A percentile compares a stretch with the other conserved stretches of the same genome.
These are phyloP conservation scores for Dendrocincla tyrannina DNA, from an alignment of 2,797 vertebrate species.

Conservation along the genomic window DNA sequence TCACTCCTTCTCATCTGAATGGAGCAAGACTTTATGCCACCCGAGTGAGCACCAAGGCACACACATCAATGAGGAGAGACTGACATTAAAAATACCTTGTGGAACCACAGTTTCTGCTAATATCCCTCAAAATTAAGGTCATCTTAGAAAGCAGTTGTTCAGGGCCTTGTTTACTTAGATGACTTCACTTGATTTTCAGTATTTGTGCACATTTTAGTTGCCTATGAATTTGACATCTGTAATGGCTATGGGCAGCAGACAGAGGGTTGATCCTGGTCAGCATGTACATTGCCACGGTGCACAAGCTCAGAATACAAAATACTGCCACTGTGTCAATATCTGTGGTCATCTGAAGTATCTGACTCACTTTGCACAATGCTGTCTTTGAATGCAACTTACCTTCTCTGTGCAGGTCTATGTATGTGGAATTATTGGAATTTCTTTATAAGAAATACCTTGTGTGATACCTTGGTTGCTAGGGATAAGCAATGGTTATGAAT, in stretches of 20 bases:
- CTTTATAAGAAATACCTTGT: background rate
- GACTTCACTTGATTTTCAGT: background rate
- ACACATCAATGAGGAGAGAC: background rate
- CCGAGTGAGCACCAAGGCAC: background rate
- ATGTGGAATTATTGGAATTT: background rate
- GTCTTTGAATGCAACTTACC: background rate
- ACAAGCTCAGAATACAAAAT: background rate
- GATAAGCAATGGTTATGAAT: background rate
- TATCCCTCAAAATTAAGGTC: background rate
- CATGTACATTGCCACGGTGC: rapidly evolving
- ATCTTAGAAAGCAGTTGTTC: background rate
- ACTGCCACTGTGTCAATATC: background rate
- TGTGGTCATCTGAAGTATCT: background rate
- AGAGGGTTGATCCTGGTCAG: background rate
- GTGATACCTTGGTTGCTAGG: background rate
- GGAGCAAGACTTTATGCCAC: rapidly evolving
- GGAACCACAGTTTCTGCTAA: background rate
- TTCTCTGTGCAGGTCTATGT: background rate
- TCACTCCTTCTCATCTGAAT: background rate
- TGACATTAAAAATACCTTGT: background rate
- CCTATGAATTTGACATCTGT: background rate
- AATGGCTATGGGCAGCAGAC: background rate
- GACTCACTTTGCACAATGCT: background rate
- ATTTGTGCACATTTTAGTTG: background rate
- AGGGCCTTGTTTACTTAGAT: background rate